Percentiles rank a stretch among this genome's conserved stretches.
These are phyloP conservation scores for Astyanax mexicanus DNA, from an alignment of 2,797 vertebrate species.

Conservation along the genomic window DNA sequence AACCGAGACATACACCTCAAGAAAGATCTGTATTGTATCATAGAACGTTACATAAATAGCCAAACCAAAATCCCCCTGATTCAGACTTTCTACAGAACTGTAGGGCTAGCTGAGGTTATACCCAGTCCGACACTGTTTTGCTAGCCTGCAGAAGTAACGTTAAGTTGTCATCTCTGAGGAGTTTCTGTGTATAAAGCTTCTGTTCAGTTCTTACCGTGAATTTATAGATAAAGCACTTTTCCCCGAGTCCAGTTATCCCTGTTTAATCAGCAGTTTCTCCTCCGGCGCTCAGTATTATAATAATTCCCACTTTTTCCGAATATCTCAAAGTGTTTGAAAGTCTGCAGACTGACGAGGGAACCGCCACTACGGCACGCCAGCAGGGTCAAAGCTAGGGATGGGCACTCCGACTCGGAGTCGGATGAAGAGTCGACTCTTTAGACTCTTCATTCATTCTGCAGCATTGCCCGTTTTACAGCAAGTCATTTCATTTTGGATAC, in stretches of 20 bases:
- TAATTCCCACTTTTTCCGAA: conserved; percentile 29
- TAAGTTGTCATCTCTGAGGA: conserved; percentile 18
- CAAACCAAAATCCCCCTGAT: neutral
- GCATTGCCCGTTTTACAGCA: too few relatives aligned
- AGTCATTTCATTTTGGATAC: too few relatives aligned
- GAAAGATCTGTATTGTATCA: neutral
- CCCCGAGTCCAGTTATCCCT: neutral
- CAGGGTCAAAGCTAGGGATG: conserved; percentile 37
- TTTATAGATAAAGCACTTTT: neutral
- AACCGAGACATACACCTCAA: too few relatives aligned
- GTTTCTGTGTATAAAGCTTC: neutral
- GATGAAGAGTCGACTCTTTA: too few relatives aligned
- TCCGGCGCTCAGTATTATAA: neutral
- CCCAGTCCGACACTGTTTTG: conserved; percentile 12
- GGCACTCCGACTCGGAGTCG: too few relatives aligned
- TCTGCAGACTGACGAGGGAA: conserved; percentile 43
- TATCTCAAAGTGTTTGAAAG: conserved; percentile 56
- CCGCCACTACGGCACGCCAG: conserved; percentile 60
- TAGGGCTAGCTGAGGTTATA: too few relatives aligned
- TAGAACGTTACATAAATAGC: neutral
- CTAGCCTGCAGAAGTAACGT: conserved; percentile 38
- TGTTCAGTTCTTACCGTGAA: conserved; percentile 40
- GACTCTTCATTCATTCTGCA: too few relatives aligned
- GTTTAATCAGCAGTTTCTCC: conserved; percentile 2
- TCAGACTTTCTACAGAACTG: neutral